Base-by-base conservation (phyloP, 53 echinoderm and acorn worm species). In the Mesocentrotus franciscanus region DNA sequence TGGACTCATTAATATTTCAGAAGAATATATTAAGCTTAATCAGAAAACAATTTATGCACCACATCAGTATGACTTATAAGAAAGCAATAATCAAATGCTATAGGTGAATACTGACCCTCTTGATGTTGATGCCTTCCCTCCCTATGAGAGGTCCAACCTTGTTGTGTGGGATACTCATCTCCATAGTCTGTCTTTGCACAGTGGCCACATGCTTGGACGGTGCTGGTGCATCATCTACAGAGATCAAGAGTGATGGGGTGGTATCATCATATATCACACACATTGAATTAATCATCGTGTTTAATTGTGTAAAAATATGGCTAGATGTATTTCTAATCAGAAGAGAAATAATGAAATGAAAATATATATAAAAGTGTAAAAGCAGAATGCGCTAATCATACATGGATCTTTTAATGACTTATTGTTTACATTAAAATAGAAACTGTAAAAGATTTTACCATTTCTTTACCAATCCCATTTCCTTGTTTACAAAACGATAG, bases 71-170 rank as follows among this genome's bases (percentile, higher is more conserved):
- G 24, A 68, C 68, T 68, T 68, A 68, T 8, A 26, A 8, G 20
- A 8, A 26, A 61, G 61, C 61, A 14, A 61, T 61, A 4, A 61
- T 5, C 18, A 68, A 68, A 22, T 68, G 68, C 5, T 68, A 18
- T 24, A 24, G 68, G 22, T 18, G 76, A 3, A 84, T 49, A 87
- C 91, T 91, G 13, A 99, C 99, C 97, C 96, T 90, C 76, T 97
- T 98, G 36, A 99, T 99, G 61, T 96, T 96, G 20, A 81, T 66
- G 9, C 99, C 99, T 30, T 97, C 96, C 79, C 97, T 97, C 20
- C 99, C 99, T 81, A 99, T 99, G 29, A 99, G 95, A 42, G 96
- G 87, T 39, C 98, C 98, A 14, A 98, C 98, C 85, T 92, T 97
- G 57, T 97, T 95, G 60, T 85, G 92, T n/a, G 99, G 99, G 29